phyloP scores from a whole-genome alignment of 2,888 invertebrate species.

The Parnassius smintheus region DNA sequence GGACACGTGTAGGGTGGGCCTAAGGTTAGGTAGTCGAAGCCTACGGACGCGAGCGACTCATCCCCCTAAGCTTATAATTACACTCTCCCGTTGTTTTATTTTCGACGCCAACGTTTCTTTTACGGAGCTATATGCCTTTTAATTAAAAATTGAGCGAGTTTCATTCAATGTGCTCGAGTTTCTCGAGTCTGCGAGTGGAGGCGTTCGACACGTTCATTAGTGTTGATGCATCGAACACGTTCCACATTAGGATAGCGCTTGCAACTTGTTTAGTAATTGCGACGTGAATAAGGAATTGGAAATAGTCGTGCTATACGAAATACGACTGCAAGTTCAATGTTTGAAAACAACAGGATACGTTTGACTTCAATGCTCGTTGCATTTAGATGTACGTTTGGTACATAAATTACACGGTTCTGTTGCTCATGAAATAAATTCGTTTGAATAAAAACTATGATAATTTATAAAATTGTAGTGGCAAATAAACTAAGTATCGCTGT shows the following conservation, averaged over 20 bases:
- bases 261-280: conserved; percentile 8
- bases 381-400: no score
- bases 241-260: conserved; percentile 12
- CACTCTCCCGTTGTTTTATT: neutral
- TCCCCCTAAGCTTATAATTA: no score
- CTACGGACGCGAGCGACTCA: no score
- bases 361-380: no score
- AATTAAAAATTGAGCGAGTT: conserved; percentile 1
- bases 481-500: no score
- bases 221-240: conserved; percentile 6
- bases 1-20: no score
- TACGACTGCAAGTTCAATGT: conserved; percentile 13
- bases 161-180: neutral
- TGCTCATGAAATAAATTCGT: no score
- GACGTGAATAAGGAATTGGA: conserved; percentile 13
- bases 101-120: neutral
- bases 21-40: no score
- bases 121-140: neutral
- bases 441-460: no score
- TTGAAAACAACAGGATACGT: conserved; percentile 7
- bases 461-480: no score
- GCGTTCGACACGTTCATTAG: conserved; percentile 7
- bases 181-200: neutral
- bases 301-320: conserved; percentile 9
- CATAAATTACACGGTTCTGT: no score